phyloP scores from a whole-genome alignment of 53 echinoderm and acorn worm species.

The Zoroaster sp. region DNA sequence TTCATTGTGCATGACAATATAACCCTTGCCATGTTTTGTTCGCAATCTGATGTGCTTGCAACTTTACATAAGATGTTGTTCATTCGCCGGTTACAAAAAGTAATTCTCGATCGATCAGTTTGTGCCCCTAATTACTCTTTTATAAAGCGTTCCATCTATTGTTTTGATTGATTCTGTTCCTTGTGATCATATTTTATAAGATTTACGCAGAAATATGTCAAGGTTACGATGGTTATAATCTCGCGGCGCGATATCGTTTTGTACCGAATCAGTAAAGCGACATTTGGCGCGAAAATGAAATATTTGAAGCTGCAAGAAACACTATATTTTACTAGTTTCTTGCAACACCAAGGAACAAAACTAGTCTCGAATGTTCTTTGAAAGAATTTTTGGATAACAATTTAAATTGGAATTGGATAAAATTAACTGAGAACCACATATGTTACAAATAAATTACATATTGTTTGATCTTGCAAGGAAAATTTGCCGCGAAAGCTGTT shows the following conservation, averaged over 20 bases:
- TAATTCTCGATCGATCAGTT: background rate
- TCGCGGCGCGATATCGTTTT: conserved; percentile 31
- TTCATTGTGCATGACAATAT: background rate
- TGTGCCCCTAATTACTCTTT: background rate
- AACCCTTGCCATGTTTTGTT: background rate
- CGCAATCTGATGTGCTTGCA: background rate
- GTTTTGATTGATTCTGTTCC: no score
- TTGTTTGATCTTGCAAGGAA: background rate
- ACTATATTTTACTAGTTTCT: background rate
- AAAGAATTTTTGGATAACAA: background rate
- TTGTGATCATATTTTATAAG: background rate
- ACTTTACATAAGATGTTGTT: background rate
- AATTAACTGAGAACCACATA: background rate
- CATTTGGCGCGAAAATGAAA: conserved; percentile 47
- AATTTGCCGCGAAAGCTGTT: background rate
- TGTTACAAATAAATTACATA: background rate
- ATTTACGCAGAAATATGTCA: background rate
- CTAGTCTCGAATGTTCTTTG: no score
- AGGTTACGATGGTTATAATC: background rate
- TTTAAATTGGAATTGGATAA: no score
- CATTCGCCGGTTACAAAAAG: conserved; percentile 18
- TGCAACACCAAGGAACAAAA: background rate
- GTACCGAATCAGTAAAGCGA: background rate
- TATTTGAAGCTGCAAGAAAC: conserved; percentile 10
- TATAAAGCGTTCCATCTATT: no score